Evolutionary conservation across 2,888 invertebrate species (phyloP).

Genomic region (Griposia aprilina): DNA sequence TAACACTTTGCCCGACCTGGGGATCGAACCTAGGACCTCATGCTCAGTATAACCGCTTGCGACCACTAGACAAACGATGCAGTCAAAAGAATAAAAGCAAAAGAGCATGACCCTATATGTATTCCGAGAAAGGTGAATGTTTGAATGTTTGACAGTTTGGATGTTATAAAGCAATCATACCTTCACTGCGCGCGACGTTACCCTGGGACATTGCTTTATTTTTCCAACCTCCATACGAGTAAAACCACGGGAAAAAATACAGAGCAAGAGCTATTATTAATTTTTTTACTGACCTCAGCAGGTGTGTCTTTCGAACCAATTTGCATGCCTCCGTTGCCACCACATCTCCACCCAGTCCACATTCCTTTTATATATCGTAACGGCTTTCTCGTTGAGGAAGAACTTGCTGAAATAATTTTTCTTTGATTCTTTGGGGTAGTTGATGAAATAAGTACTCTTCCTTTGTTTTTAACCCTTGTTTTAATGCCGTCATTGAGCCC

Average conservation of each 20-base stretch:
- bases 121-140: background rate
- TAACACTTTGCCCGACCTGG: background rate
- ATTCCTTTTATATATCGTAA: background rate
- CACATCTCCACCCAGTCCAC: slow-evolving; percentile 22
- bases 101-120: background rate
- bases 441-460: background rate
- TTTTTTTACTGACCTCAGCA: slow-evolving; percentile 13
- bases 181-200: background rate
- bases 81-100: background rate
- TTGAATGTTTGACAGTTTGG: background rate
- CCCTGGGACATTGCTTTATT: background rate
- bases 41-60: background rate
- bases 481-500: slow-evolving; percentile 2
- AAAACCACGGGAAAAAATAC: background rate
- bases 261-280: background rate
- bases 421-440: background rate
- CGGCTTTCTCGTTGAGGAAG: background rate
- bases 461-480: background rate
- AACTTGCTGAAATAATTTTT: background rate
- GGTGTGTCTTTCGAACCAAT: background rate
- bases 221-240: too few species aligned
- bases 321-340: background rate
- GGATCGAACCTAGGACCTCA: background rate
- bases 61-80: background rate
- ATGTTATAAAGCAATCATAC: background rate